These are phyloP conservation scores for Acanthornis magna DNA, from an alignment of 2,797 vertebrate genomes.

Conservation along the genomic window DNA sequence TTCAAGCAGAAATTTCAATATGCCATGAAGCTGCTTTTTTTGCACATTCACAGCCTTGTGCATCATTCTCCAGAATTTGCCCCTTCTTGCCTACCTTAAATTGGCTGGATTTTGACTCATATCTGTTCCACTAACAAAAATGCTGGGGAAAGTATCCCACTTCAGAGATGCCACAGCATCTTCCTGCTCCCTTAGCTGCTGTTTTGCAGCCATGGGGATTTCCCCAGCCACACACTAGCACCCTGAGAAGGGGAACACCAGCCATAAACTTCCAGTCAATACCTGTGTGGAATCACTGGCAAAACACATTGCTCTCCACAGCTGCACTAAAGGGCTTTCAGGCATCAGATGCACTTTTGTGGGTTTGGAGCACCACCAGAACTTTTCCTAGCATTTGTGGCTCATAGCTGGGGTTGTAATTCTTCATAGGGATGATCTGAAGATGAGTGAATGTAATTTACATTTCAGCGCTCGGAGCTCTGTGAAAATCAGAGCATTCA, in stretches of 20 bases:
- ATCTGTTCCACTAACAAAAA: neutral
- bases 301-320: rapidly evolving
- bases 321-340: neutral
- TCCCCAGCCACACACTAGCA: rapidly evolving
- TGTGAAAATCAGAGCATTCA: constrained; percentile 1
- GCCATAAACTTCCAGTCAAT: neutral
- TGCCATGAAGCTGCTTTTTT: neutral
- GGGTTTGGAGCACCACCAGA: neutral
- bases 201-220: neutral
- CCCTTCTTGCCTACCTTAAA: neutral
- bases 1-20: constrained; percentile 31
- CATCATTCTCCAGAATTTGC: neutral
- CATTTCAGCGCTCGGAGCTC: neutral
- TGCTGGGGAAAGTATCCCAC: neutral
- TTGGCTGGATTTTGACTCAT: neutral
- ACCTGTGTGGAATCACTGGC: neutral
- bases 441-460: neutral
- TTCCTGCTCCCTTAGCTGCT: neutral
- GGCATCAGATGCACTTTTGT: neutral
- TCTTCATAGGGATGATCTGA: neutral
- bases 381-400: neutral
- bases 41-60: neutral
- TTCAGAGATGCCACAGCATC: neutral
- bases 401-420: neutral
- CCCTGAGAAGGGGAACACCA: neutral